These are phyloP conservation scores for Allacma fusca DNA, from an alignment of 2,888 invertebrate species.

Conservation along the genomic window DNA sequence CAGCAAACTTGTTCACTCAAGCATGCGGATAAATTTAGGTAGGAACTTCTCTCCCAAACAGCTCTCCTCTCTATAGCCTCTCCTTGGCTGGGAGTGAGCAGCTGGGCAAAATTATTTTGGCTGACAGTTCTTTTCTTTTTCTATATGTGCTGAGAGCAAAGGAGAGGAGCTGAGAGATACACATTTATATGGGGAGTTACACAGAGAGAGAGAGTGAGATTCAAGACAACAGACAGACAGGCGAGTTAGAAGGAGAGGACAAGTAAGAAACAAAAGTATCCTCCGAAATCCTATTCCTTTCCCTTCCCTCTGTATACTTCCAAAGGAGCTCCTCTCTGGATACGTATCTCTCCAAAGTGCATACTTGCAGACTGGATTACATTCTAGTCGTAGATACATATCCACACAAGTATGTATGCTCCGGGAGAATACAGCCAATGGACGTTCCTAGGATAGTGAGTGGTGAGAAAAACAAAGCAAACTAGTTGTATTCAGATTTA, in stretches of 20 bases:
- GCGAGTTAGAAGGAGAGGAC: neutral
- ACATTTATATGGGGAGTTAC: conserved; percentile 16
- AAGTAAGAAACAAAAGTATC: conserved; percentile 30
- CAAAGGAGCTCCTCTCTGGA: neutral
- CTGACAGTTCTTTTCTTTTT: conserved; percentile 37
- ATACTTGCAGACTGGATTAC: too few relatives aligned
- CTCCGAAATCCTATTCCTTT: neutral
- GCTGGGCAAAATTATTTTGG: conserved; percentile 55
- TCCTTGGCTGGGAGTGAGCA: conserved; percentile 48
- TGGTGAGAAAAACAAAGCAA: conserved; percentile 17
- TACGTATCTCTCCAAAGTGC: neutral
- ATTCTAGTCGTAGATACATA: too few relatives aligned
- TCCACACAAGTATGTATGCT: too few relatives aligned
- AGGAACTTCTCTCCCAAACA: conserved; percentile 2
- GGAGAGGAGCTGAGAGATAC: conserved; percentile 21
- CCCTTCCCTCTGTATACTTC: neutral
- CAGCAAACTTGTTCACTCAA: conserved; percentile 36
- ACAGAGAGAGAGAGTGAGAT: conserved; percentile 40
- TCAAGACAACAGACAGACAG: conserved; percentile 17
- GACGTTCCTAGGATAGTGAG: neutral
- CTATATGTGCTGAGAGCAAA: conserved; percentile 32
- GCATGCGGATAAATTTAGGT: conserved; percentile 41
- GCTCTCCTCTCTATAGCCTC: neutral
- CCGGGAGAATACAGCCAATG: too few relatives aligned
- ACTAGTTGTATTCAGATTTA: conserved; percentile 30